phyloP scores from a whole-genome alignment of 2,888 invertebrate genomes.

The Oscheius sp. region DNA sequence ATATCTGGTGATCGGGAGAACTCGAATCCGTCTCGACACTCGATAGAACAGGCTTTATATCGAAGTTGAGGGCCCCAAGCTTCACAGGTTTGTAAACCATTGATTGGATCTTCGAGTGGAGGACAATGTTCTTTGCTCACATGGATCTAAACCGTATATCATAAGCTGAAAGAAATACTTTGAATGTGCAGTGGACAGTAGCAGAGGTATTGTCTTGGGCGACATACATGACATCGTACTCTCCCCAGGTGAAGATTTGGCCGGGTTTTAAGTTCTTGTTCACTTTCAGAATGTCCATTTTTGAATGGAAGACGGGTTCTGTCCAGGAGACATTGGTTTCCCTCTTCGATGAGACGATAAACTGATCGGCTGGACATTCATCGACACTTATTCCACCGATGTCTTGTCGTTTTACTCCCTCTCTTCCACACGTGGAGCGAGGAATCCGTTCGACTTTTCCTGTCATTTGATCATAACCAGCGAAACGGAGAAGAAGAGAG shows the following conservation, averaged over 20 bases:
- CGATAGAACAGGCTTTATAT: constrained; percentile 80
- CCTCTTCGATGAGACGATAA: constrained; percentile 83
- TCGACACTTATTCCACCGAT: constrained; percentile 20
- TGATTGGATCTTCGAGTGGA: constrained; percentile 85
- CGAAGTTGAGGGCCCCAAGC: constrained; percentile 92
- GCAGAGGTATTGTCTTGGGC: constrained; percentile 67
- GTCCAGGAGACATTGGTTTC: constrained; percentile 68
- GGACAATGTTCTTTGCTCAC: constrained; percentile 88
- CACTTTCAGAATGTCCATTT: constrained; percentile 49
- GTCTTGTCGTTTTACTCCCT: constrained; percentile 54
- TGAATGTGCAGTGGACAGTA: constrained; percentile 66
- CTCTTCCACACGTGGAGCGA: constrained; percentile 89
- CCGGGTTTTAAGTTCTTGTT: constrained; percentile 68
- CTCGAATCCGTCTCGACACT: constrained; percentile 69
- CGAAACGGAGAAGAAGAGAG: constrained; percentile 87
- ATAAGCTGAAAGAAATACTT: constrained; percentile 45
- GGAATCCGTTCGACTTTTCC: constrained; percentile 68
- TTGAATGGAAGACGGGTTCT: constrained; percentile 61
- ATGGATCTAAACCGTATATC: constrained; percentile 47
- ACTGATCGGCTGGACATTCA: constrained; percentile 86
- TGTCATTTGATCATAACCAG: constrained; percentile 80
- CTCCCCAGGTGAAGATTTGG: constrained; percentile 68
- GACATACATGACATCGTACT: constrained; percentile 67
- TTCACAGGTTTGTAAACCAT: constrained; percentile 89
- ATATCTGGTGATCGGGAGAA: constrained; percentile 93